These are phyloP conservation scores for Onychostoma macrolepis DNA, from an alignment of 2,113 vertebrate species.

Conservation along the genomic window DNA sequence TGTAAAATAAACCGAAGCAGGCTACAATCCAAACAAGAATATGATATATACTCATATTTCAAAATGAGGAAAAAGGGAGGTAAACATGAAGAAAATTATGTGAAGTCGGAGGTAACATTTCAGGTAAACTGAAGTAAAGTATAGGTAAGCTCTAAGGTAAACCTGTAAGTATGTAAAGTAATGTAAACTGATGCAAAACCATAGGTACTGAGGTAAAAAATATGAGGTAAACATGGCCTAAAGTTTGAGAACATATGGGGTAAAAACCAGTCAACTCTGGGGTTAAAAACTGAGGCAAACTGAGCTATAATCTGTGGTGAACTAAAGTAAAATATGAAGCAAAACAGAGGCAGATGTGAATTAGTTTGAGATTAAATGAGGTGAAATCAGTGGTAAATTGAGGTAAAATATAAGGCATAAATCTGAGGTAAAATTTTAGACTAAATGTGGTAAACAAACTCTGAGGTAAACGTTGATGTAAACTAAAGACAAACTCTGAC, in stretches of 20 bases:
- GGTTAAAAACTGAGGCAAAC: neutral
- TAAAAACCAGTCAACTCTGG: too few relatives aligned
- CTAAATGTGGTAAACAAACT: neutral
- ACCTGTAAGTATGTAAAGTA: neutral
- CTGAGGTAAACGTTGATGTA: neutral
- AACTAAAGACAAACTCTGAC: neutral
- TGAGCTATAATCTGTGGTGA: neutral
- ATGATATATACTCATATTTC: neutral
- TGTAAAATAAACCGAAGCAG: neutral
- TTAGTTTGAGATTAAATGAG: neutral
- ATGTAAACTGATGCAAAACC: neutral
- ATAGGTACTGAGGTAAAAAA: neutral
- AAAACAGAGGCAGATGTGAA: neutral
- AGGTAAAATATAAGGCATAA: neutral
- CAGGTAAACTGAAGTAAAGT: neutral
- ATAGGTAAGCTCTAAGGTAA: neutral
- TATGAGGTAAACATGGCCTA: neutral
- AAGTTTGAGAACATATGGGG: neutral
- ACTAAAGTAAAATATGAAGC: neutral
- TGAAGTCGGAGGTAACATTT: neutral
- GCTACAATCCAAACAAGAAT: neutral
- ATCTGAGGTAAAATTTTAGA: neutral
- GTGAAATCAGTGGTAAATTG: neutral
- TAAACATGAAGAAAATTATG: neutral
- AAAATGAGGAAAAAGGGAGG: neutral